Conservation (phyloP, 1,140 invertebrate species). For the Ditylenchus dipsaci region DNA sequence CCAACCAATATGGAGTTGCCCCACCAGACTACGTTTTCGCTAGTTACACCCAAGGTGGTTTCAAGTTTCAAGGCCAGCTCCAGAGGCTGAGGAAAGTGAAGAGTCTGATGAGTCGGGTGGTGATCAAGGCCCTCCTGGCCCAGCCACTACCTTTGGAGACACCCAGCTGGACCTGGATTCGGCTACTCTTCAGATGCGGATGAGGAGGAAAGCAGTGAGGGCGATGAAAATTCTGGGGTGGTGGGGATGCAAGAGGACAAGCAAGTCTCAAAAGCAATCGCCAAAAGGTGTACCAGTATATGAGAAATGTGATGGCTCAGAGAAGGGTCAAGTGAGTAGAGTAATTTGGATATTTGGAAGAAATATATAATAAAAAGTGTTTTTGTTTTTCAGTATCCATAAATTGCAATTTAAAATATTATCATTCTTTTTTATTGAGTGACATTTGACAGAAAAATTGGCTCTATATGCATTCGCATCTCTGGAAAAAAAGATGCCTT, state of each 20-base stretch:
- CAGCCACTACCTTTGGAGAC: neutral
- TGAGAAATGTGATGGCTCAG: neutral
- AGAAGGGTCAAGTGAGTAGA: neutral
- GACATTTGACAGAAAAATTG: too few relatives aligned
- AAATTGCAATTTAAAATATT: too few relatives aligned
- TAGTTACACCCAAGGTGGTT: constrained; percentile 26
- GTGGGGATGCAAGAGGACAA: neutral
- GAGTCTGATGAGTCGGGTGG: neutral
- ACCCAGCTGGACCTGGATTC: constrained; percentile 7
- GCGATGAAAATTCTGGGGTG: neutral
- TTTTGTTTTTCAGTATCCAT: too few relatives aligned
- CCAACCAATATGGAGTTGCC: constrained; percentile 20
- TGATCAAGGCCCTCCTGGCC: neutral
- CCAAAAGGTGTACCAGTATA: neutral
- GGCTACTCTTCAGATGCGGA: neutral
- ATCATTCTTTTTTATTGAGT: too few relatives aligned
- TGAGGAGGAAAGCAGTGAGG: neutral
- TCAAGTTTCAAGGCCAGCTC: constrained; percentile 26
- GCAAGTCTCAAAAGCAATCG: neutral
- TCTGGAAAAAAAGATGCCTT: too few relatives aligned
- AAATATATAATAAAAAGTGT: neutral
- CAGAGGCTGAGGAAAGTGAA: neutral
- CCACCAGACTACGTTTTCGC: constrained; percentile 23
- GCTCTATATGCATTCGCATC: too few relatives aligned
- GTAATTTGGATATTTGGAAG: neutral